Base-by-base conservation (phyloP, 2,888 invertebrate species). In the Hirtodrosophila duncani region DNA sequence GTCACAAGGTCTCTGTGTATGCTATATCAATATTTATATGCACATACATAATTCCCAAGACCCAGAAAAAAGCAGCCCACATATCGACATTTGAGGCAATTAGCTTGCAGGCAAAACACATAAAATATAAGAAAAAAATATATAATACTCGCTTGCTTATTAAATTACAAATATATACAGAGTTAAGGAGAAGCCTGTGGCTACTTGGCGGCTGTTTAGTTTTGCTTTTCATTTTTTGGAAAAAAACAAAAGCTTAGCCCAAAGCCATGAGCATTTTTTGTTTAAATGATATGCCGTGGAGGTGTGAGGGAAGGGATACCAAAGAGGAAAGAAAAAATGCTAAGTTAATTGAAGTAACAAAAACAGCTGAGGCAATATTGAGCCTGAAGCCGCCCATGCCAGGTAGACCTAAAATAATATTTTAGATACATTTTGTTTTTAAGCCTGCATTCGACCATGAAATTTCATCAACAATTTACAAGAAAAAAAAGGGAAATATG, bases 401-500 rank as follows among this genome's bases (percentile, higher is more conserved):
- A 58, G 33, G 45, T 29, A 48, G 46, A 49, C 42, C 50, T 48
- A 39, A 51, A 63, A 67, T 52, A 62, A 58, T 58, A 57, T n/a
- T n/a, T n/a, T n/a, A n/a, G n/a, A n/a, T n/a, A n/a, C n/a, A n/a
- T n/a, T 61, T 61, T 60, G 49, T 39, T 41, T 30, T 14, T 44
- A 45, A 24, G 55, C 45, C 58, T 37, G 45, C 48, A 63, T 65
- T 63, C 18, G 34, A 42, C 66, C 49, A 33, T 51, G 45, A 75
- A 75, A 68, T 79, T 75, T 71, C 66, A 79, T 75, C 75, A 75
- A 75, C 75, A 70, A 58, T 60, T 70, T 58, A 66, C 7, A n/a
- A 8, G 13, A 1, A 38, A 9, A 43, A 30, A 21, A 36, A 24
- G 18, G 42, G 37, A 18, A 36, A 51, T 41, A 33, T 9, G 23